Percentiles rank a stretch among this genome's conserved stretches.
phyloP scores from a whole-genome alignment of 2,797 vertebrate genomes.

The Rhinophrynus dorsalis region DNA sequence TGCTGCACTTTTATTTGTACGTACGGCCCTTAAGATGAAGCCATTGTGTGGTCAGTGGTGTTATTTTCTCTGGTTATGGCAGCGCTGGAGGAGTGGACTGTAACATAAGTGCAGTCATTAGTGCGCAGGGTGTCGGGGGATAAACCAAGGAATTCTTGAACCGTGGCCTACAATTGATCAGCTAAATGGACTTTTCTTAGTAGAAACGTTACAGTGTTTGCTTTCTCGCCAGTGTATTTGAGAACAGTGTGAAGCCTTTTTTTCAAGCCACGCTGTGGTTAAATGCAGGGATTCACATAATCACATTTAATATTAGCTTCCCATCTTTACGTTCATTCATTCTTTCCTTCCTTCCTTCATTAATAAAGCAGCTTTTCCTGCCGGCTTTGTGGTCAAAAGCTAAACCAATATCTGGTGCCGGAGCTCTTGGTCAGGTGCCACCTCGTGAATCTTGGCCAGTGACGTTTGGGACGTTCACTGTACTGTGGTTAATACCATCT shows the following conservation, averaged over 20 bases:
- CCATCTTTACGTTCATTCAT: constrained; percentile 32
- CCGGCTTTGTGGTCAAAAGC: constrained; percentile 13
- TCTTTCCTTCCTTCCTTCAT: constrained; percentile 41
- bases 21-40: no score
- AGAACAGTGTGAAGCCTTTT: constrained; percentile 37
- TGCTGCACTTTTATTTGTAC: no score
- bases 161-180: constrained; percentile 15
- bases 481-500: constrained; percentile 20
- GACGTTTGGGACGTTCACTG: constrained; percentile 47
- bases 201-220: constrained; percentile 29
- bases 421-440: constrained; percentile 29
- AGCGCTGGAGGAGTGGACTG: neutral
- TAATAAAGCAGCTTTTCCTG: constrained; percentile 6
- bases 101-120: neutral
- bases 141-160: constrained; percentile 43
- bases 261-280: constrained; percentile 2
- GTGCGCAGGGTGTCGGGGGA: neutral
- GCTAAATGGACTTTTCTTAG: constrained; percentile 28
- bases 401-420: neutral
- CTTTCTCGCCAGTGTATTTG: constrained; percentile 37
- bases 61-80: no score
- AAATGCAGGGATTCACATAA: constrained; percentile 40
- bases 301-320: constrained; percentile 40
- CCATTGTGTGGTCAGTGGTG: no score
- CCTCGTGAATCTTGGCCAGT: constrained; percentile 39